These are phyloP conservation scores for Escarpia spicata DNA, from an alignment of 2,888 invertebrate genomes.

Conservation along the genomic window DNA sequence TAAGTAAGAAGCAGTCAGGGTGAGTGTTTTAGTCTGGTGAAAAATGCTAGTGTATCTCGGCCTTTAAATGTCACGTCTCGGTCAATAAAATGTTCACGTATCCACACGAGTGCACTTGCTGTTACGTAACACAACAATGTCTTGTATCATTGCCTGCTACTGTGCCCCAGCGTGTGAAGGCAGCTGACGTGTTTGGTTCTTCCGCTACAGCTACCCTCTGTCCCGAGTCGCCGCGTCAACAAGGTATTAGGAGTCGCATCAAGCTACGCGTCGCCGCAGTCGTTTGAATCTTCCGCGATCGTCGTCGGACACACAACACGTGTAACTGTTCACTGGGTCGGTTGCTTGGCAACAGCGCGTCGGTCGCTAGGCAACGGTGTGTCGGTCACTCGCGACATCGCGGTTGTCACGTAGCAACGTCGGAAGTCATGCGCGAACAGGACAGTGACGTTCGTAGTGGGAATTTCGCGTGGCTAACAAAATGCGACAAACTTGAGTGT, in stretches of 20 bases:
- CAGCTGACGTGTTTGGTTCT: not conserved
- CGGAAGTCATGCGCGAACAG: not conserved
- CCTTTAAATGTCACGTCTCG: not conserved
- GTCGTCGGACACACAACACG: not conserved
- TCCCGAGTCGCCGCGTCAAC: not conserved
- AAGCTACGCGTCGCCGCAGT: not conserved
- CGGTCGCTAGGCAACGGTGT: not conserved
- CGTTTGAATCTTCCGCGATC: conserved; percentile 6
- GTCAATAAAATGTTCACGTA: not conserved
- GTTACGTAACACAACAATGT: not conserved
- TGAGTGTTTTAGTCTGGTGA: no score
- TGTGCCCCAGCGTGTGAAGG: not conserved
- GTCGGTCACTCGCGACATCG: not conserved
- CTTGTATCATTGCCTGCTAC: not conserved
- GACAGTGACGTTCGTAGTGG: not conserved
- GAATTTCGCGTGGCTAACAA: not conserved
- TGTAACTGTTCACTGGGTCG: not conserved
- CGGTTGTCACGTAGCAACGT: not conserved
- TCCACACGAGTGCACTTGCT: not conserved
- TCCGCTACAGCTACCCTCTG: not conserved
- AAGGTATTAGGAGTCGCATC: not conserved
- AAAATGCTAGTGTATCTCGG: no score
- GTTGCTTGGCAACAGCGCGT: not conserved
- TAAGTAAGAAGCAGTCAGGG: no score
- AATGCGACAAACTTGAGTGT: not conserved